Evolutionary conservation across 23 tunicate genomes (phyloP), one percentile per base, ranked within the genome.

Genomic region (Phallusia fumigata): DNA sequence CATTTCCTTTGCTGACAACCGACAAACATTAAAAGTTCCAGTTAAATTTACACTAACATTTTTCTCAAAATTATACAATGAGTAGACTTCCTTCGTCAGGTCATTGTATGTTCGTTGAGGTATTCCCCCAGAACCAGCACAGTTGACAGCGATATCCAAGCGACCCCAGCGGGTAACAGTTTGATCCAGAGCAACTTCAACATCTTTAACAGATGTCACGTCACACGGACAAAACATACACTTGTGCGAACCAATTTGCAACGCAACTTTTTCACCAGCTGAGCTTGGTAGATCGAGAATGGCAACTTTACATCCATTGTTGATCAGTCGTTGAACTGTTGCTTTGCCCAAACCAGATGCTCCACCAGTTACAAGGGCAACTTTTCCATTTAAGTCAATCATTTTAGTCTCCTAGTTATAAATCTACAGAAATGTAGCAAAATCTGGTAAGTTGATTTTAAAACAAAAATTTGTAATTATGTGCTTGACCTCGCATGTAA

Each of bases 311-410:
- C 87, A 89, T 19, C 99, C 99, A 64, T 87, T 84, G 33, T 82
- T 82, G 0, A 81, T 91, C 40, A 97, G 76, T 18, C 88, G 53
- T 35, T 93, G 87, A 0, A 77, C 97, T 16, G 99, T 97, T 15
- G 99, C 99, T 65, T 90, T 90, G 6, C 99, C 99, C 18, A 97
- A 85, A 49, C 99, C 99, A 64, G 97, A 92, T 22, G 99, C 99
- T 32, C 95, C 99, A 52, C 99, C 99, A 34, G 99, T 92, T 2
- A 97, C 97, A 33, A 92, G 51, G 15, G 88, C 89, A 58, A 89
- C 91, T 73, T 84, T 50, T 30, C 92, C 89, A 52, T 88, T 88
- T 69, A 86, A 34, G 3, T 21, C 69, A 58, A 58, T 58, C 69
- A 58, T 58, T 58, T 22, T 58, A 40, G 47, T 40, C 10, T 40